A percentile compares a stretch with the other conserved stretches of the same genome.
Evolutionary conservation across 2,797 vertebrate genomes (phyloP).

Genomic region (Pangasius mekongensis): DNA sequence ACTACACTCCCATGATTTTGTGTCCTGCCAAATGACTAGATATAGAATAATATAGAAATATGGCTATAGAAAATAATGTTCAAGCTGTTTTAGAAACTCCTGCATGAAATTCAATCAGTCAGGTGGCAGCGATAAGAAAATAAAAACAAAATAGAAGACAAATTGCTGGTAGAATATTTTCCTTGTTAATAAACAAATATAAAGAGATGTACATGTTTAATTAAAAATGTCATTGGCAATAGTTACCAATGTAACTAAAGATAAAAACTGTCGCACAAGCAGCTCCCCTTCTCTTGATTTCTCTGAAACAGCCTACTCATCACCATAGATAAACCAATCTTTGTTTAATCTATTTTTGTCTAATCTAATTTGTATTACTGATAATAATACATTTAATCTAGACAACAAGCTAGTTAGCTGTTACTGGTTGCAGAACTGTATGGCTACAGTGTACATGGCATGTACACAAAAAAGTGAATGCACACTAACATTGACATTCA

Average conservation of each 20-base stretch:
- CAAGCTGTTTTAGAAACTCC: neutral
- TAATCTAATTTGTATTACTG: neutral
- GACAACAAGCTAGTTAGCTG: neutral
- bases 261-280: neutral
- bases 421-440: neutral
- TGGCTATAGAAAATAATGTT: neutral
- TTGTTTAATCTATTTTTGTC: neutral
- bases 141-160: neutral
- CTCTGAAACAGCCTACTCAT: neutral
- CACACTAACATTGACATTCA: neutral
- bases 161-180: neutral
- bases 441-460: neutral
- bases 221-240: neutral
- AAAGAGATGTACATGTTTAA: neutral
- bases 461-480: neutral
- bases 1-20: neutral
- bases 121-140: neutral
- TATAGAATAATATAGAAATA: neutral
- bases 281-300: neutral
- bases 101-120: neutral
- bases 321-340: neutral
- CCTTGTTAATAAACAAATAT: neutral
- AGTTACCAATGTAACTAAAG: neutral
- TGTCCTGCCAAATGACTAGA: neutral
- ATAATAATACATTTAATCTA: neutral